Evolutionary conservation across 2,888 invertebrate species (phyloP).

Genomic region (Drosophila atripex): DNA sequence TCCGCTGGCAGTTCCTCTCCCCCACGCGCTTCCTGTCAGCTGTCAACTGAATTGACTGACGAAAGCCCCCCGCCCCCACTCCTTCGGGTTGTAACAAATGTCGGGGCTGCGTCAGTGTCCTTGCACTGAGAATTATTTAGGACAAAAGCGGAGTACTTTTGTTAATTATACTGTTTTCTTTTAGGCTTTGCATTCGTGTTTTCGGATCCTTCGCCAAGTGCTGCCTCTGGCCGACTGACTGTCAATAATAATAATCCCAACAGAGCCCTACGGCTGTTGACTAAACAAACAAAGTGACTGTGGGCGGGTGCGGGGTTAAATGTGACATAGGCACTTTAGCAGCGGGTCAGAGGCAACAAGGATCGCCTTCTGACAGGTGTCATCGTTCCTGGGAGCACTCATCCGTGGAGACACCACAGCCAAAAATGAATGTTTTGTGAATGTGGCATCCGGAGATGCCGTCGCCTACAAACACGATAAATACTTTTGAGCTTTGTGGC

Average conservation of each 20-base stretch:
- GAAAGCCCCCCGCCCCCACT: slow-evolving; percentile 16
- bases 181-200: neutral
- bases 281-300: slow-evolving; percentile 48
- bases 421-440: slow-evolving; percentile 42
- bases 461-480: slow-evolving; percentile 30
- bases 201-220: too few species aligned
- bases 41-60: slow-evolving; percentile 32
- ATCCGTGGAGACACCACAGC: slow-evolving; percentile 43
- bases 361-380: slow-evolving; percentile 15
- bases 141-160: neutral
- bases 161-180: neutral
- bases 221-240: slow-evolving; percentile 21
- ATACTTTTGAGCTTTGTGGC: slow-evolving; percentile 66
- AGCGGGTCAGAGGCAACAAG: slow-evolving; percentile 10
- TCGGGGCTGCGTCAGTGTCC: slow-evolving; percentile 39
- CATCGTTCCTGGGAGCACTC: slow-evolving; percentile 49
- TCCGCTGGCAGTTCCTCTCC: slow-evolving; percentile 37
- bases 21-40: slow-evolving; percentile 27
- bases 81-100: slow-evolving; percentile 56
- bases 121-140: slow-evolving; percentile 9
- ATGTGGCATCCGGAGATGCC: slow-evolving; percentile 37
- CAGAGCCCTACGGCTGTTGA: slow-evolving; percentile 47
- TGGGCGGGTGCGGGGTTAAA: slow-evolving; percentile 14
- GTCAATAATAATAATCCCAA: slow-evolving; percentile 42
- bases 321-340: slow-evolving; percentile 55